A percentile compares a stretch with the other conserved stretches of the same genome.
phyloP scores from a whole-genome alignment of 2,888 invertebrate genomes.

The Ramazzottius varieornatus region DNA sequence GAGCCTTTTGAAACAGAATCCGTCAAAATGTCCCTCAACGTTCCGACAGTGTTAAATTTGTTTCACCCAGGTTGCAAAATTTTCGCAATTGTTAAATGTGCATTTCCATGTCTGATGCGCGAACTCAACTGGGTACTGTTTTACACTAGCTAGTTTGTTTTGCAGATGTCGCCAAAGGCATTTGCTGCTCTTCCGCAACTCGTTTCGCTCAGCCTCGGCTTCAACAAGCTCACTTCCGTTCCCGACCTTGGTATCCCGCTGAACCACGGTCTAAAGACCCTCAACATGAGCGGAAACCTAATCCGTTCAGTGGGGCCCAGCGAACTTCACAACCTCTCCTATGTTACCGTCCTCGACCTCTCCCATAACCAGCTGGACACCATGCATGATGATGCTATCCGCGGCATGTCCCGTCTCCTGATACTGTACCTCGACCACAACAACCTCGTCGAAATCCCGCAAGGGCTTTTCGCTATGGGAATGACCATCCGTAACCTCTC shows the following conservation, averaged over 20 bases:
- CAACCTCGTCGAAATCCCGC: neutral
- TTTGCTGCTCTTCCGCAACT: neutral
- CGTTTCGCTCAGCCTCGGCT: neutral
- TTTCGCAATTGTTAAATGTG: too few relatives aligned
- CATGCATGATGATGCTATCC: neutral
- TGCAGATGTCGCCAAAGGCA: neutral
- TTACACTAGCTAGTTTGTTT: too few relatives aligned
- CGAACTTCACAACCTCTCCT: neutral
- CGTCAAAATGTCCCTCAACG: too few relatives aligned
- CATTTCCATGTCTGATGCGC: too few relatives aligned
- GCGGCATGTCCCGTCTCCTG: neutral
- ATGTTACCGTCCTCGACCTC: neutral
- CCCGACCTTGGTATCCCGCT: neutral
- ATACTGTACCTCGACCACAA: neutral
- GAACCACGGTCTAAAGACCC: neutral
- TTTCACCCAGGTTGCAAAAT: too few relatives aligned
- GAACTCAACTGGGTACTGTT: too few relatives aligned
- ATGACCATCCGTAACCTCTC: neutral
- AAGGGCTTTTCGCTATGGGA: neutral
- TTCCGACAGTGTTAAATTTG: too few relatives aligned
- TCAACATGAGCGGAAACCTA: neutral
- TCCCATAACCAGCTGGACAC: neutral
- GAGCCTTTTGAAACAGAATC: too few relatives aligned
- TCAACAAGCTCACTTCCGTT: neutral
- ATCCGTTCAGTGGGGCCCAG: neutral